phyloP scores from a whole-genome alignment of 1,140 invertebrate genomes.

The Cydia fagiglandana region DNA sequence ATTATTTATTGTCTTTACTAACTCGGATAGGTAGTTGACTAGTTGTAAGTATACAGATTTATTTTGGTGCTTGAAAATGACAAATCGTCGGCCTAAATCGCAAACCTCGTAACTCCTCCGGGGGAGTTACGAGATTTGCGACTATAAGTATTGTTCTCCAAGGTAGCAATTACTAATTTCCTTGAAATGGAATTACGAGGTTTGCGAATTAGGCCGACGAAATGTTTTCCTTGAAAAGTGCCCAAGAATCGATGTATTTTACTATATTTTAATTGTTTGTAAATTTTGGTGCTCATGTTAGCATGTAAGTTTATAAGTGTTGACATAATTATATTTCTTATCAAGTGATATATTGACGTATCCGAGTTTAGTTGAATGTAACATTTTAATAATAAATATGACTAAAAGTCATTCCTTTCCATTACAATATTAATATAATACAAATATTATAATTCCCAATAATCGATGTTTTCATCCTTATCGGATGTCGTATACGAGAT shows the following conservation, averaged over 20 bases:
- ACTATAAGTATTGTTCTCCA: no score
- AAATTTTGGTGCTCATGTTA: constrained; percentile 30
- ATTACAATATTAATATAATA: background rate
- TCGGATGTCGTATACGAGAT: background rate
- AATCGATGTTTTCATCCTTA: background rate
- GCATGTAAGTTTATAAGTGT: constrained; percentile 8
- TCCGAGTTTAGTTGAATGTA: constrained; percentile 6
- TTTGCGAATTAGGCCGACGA: no score
- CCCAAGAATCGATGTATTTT: background rate
- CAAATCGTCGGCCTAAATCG: background rate
- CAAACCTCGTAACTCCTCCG: no score
- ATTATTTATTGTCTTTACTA: constrained; percentile 31
- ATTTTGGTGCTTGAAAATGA: background rate
- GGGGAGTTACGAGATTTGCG: no score
- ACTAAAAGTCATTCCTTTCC: background rate
- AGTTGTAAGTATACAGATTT: constrained; percentile 1
- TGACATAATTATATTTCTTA: constrained; percentile 30
- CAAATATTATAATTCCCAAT: background rate
- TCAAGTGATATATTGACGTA: constrained; percentile 36
- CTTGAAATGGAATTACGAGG: no score
- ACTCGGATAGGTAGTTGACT: constrained; percentile 28
- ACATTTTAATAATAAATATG: background rate
- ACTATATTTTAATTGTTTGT: background rate
- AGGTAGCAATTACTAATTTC: no score
- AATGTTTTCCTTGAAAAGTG: background rate